phyloP scores from a whole-genome alignment of 2,797 vertebrate species.

The Acanthurus lineatus region DNA sequence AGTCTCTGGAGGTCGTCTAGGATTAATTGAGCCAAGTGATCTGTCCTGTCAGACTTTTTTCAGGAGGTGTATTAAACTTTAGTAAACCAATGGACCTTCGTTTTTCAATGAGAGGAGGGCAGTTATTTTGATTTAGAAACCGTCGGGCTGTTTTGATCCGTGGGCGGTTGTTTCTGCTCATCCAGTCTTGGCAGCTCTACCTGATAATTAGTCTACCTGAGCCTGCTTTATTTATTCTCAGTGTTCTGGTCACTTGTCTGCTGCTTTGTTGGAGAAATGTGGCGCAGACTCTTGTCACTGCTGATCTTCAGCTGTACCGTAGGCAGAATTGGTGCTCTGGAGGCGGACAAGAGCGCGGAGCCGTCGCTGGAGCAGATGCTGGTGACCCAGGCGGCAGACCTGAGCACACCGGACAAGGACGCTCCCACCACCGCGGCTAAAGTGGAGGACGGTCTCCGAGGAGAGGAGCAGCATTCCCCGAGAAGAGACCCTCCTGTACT shows the following conservation, averaged over 20 bases:
- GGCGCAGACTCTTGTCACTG: slow-evolving; percentile 24
- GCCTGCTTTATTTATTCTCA: background rate
- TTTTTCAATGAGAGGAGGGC: background rate
- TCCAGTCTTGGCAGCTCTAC: background rate
- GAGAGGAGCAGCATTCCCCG: background rate
- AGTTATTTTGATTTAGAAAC: background rate
- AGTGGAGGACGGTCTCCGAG: background rate
- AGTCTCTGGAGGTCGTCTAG: background rate
- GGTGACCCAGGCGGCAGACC: background rate
- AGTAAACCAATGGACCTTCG: background rate
- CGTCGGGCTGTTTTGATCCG: background rate
- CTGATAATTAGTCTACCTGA: background rate
- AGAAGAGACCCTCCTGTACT: background rate
- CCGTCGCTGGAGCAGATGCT: background rate
- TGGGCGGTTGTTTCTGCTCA: background rate
- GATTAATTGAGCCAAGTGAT: background rate
- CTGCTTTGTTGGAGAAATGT: slow-evolving; percentile 38
- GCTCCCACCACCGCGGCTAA: background rate
- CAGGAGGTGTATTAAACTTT: too few species aligned
- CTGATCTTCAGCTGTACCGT: slow-evolving; percentile 43
- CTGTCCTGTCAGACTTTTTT: too few species aligned
- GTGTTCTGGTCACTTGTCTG: background rate
- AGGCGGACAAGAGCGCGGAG: background rate
- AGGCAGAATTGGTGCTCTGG: background rate
- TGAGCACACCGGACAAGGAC: background rate